A percentile compares a stretch with the other conserved stretches of the same genome.
Evolutionary conservation across 2,797 vertebrate genomes (phyloP).

Genomic region (Euphonia xanthogaster): DNA sequence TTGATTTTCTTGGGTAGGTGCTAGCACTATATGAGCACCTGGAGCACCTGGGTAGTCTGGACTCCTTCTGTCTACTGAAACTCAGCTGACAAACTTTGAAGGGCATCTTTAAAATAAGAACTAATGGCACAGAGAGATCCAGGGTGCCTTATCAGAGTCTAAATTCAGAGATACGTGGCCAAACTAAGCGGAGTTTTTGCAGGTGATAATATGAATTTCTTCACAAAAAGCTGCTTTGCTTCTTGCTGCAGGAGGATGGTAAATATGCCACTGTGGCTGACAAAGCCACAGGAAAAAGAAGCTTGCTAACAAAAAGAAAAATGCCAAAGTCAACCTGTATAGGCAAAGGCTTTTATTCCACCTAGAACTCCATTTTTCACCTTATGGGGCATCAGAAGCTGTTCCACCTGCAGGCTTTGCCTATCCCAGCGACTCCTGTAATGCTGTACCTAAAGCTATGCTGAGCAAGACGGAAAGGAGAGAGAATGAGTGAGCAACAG

Average conservation of each 20-base stretch:
- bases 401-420: not conserved
- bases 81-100: not conserved
- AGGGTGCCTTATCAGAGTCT: not conserved
- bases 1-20: rapidly evolving
- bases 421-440: not conserved
- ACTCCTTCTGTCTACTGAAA: not conserved
- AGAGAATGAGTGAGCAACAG: not conserved
- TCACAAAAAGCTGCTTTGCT: not conserved
- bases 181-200: not conserved
- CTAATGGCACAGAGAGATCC: not conserved
- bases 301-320: not conserved
- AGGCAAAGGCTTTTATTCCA: slow-evolving; percentile 30
- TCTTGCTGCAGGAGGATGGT: not conserved
- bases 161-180: not conserved
- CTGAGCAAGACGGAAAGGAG: not conserved
- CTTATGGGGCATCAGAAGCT: not conserved
- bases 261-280: not conserved
- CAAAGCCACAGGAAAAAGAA: not conserved
- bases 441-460: not conserved
- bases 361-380: not conserved
- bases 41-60: not conserved
- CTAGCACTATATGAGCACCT: not conserved
- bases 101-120: not conserved
- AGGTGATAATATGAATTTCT: not conserved
- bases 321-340: not conserved